Base-by-base conservation (phyloP, 2,888 invertebrate genomes). In the Noctua pronuba region DNA sequence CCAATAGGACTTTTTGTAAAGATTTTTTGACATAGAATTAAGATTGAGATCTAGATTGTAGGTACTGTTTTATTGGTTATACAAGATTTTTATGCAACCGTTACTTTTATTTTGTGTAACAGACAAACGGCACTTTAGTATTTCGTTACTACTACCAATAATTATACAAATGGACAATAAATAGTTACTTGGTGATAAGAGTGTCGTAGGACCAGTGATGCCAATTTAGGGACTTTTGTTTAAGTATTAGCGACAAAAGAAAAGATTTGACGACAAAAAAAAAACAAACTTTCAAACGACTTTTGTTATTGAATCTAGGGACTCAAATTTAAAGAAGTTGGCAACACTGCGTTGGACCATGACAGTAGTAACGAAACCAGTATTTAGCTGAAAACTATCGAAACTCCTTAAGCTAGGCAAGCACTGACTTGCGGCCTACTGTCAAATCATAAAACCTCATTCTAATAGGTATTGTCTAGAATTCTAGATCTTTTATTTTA, bases 1-100 rank as follows among this genome's bases (percentile, higher is more conserved):
- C 46, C 66, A 67, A 77, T 71, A 38, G 28, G 41, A 70, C 2
- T 62, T 62, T 73, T 16, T 38, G 64, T 24, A 24, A 68, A 28
- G 44, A 44, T 64, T 60, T 41, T 73, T 44, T 52, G 13, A 6
- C 16, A 28, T 31, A 24, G 44, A 64, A 65, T 55, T 65, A 35
- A 52, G 60, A 52, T 62, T 68, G 38, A 55, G 35, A 55, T 2
- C 11, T 4, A 44, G 4, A 13, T 16, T 62, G 18, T 44, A 44
- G 10, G 2, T n/a, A 21, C 38, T 35, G n/a, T 11, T 78, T 55
- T 38, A 52, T 79, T 67, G 21, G 35, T 16, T 18, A 21, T 60
- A 2, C 24, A 49, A 4, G 5, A 38, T 28, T 18, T 68, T 1
- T 7, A 49, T 24, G n/a, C n/a, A n/a, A 28, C 0, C 2, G 8